These are phyloP conservation scores for Drosophila mettleri DNA, from an alignment of 2,888 invertebrate genomes.

Conservation along the genomic window DNA sequence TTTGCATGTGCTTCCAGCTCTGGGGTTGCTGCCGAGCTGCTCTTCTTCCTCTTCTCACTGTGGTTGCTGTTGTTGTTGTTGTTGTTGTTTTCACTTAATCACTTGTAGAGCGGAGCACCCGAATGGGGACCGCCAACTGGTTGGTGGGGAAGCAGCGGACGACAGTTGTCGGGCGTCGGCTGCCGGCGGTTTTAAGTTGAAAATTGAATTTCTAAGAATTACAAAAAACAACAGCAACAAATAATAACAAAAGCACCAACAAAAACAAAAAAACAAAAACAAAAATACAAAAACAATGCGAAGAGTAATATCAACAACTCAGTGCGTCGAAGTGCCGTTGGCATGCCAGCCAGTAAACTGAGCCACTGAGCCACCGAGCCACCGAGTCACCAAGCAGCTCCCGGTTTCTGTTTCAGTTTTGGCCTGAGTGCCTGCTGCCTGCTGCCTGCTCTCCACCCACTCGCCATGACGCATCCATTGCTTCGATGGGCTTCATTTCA, in stretches of 20 bases:
- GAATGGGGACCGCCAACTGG: constrained; percentile 16
- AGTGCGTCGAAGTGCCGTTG: constrained; percentile 58
- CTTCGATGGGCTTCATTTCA: constrained; percentile 74
- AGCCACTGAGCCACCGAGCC: constrained; percentile 18
- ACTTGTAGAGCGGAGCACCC: constrained; percentile 63
- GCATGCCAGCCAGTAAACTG: constrained; percentile 40
- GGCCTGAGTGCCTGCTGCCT: constrained; percentile 1
- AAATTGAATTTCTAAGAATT: constrained; percentile 82
- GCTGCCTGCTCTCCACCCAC: constrained; percentile 6
- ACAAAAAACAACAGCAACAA: constrained; percentile 47
- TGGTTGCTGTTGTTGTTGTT: constrained; percentile 41
- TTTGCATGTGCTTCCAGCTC: constrained; percentile 61
- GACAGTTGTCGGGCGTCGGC: constrained; percentile 37
- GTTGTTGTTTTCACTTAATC: constrained; percentile 75
- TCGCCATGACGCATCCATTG: constrained; percentile 2
- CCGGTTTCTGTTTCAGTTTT: constrained; percentile 40
- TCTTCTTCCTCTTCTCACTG: constrained; percentile 15
- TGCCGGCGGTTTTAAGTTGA: constrained; percentile 70
- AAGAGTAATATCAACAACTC: constrained; percentile 46
- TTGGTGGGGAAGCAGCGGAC: not conserved
- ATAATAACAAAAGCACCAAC: constrained; percentile 15
- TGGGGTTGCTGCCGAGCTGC: constrained; percentile 31
- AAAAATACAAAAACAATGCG: constrained; percentile 29
- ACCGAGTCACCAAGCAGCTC: constrained; percentile 10
- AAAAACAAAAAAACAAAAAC: not conserved